phyloP scores from a whole-genome alignment of 1,140 invertebrate species.

The Mamestra configurata region DNA sequence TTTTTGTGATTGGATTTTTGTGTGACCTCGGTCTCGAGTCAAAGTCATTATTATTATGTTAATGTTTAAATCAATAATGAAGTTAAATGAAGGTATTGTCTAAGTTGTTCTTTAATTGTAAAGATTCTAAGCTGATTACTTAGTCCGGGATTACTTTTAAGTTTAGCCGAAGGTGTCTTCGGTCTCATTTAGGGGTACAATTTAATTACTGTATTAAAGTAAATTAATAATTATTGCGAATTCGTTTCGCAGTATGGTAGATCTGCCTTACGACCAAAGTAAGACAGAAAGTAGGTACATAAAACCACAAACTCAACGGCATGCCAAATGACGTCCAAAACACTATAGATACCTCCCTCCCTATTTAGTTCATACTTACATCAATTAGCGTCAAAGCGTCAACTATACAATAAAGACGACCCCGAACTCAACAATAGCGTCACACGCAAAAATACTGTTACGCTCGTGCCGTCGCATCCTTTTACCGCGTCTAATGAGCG shows the following conservation, averaged over 20 bases:
- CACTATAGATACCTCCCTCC: neutral
- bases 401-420: slow-evolving; percentile 48
- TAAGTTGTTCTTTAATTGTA: neutral
- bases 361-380: slow-evolving; percentile 29
- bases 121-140: neutral
- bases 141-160: neutral
- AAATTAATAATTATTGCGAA: no score
- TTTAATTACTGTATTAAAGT: no score
- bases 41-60: slow-evolving; percentile 2
- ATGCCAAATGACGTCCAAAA: neutral
- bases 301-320: neutral
- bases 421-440: slow-evolving; percentile 61
- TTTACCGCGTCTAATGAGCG: slow-evolving; percentile 61
- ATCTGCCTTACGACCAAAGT: neutral
- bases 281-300: neutral
- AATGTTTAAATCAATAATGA: neutral
- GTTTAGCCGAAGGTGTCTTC: neutral
- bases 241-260: no score
- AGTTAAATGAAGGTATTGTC: neutral
- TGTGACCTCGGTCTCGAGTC: neutral
- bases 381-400: slow-evolving; percentile 50
- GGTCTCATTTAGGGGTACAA: no score
- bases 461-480: slow-evolving; percentile 39
- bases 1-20: slow-evolving; percentile 42
- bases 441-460: slow-evolving; percentile 82